Evolutionary conservation across 2,113 vertebrate species (phyloP).

Genomic region (Myotis davidii): DNA sequence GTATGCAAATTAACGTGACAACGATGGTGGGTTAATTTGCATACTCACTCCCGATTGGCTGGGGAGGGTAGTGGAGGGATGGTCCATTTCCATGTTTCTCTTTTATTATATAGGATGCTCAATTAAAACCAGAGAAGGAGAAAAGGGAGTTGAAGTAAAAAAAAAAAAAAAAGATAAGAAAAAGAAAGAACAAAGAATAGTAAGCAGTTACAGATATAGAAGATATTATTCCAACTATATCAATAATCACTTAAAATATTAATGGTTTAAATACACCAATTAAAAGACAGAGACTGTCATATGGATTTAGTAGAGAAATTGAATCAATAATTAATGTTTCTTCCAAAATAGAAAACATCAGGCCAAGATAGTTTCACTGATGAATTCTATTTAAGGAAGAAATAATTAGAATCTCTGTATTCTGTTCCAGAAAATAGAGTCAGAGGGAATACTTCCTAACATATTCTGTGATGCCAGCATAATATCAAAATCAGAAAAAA

Average conservation of each 20-base stretch:
- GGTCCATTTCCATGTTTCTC: too few species aligned
- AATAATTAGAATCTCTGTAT: not conserved
- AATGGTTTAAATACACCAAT: not conserved
- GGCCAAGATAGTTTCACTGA: not conserved
- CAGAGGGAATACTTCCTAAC: not conserved
- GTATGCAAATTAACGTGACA: too few species aligned
- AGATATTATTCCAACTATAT: not conserved
- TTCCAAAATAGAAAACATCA: not conserved
- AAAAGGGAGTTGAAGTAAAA: not conserved
- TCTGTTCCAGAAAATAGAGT: not conserved
- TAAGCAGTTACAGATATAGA: not conserved
- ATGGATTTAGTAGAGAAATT: not conserved
- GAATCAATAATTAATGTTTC: not conserved
- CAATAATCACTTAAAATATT: constrained; percentile 5
- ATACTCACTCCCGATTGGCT: too few species aligned
- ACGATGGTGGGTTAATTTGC: too few species aligned
- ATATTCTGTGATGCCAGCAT: not conserved
- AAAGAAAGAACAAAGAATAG: not conserved
- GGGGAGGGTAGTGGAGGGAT: too few species aligned
- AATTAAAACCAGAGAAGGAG: not conserved
- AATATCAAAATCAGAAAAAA: not conserved
- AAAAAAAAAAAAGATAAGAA: not conserved
- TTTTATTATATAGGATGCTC: too few species aligned
- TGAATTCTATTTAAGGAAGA: constrained; percentile 9
- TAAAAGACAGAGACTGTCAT: not conserved